Evolutionary conservation across 2,113 vertebrate genomes (phyloP).

Genomic region (Coracopsis vasa): DNA sequence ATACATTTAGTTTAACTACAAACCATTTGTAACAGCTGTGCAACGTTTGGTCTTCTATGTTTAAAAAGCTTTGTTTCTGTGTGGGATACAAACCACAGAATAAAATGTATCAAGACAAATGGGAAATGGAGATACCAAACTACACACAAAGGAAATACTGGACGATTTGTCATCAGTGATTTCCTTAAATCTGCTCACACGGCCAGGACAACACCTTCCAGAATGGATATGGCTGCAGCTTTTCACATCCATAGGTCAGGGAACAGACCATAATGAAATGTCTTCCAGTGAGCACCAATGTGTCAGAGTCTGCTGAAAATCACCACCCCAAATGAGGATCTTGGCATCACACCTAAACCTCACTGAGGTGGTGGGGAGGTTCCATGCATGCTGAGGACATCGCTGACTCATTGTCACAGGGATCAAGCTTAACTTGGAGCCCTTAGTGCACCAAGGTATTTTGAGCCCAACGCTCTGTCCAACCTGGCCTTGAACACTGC

Average conservation of each 20-base stretch:
- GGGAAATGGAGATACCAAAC: background rate
- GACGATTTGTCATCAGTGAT: background rate
- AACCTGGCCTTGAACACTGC: background rate
- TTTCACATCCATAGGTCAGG: background rate
- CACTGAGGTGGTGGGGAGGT: background rate
- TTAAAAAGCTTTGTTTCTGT: background rate
- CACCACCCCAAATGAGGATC: background rate
- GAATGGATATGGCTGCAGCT: background rate
- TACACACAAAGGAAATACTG: background rate
- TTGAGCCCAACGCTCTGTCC: background rate
- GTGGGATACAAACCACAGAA: background rate
- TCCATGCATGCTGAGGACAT: rapidly evolving
- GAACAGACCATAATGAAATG: background rate
- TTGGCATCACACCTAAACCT: background rate
- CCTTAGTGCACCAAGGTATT: background rate
- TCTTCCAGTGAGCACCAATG: background rate
- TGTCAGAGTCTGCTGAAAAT: background rate
- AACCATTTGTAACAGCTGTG: background rate
- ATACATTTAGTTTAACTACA: background rate
- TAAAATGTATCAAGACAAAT: background rate
- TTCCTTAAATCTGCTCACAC: background rate
- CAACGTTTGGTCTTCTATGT: background rate
- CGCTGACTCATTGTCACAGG: background rate
- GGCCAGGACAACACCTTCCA: background rate
- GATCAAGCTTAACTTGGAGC: background rate